phyloP scores from a whole-genome alignment of 2,113 vertebrate species.

The Chloroceryle aenea region DNA sequence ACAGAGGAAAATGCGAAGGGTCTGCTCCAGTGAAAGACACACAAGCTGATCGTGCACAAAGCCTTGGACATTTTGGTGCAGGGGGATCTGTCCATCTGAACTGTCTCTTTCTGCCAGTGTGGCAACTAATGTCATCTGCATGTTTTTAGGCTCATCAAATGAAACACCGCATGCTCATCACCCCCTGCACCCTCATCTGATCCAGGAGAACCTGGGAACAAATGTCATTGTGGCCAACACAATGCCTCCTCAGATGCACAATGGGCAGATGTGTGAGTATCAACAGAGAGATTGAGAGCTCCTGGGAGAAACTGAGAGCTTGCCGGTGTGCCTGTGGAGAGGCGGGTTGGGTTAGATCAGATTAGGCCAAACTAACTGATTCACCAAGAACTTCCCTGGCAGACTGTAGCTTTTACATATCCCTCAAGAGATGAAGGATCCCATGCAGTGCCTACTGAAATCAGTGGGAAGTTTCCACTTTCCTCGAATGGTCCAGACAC shows the following conservation, averaged over 20 bases:
- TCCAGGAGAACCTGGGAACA: slow-evolving; percentile 95
- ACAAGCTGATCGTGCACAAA: background rate
- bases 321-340: background rate
- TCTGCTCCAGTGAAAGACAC: background rate
- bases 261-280: slow-evolving; percentile 97
- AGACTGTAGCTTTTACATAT: background rate
- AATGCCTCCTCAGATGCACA: slow-evolving; percentile 91
- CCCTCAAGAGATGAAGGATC: background rate
- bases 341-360: slow-evolving; percentile 7
- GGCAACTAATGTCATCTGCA: background rate
- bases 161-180: slow-evolving; percentile 92
- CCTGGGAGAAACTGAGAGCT: background rate
- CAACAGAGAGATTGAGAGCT: background rate
- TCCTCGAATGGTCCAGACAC: background rate
- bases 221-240: slow-evolving; percentile 93
- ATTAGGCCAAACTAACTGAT: slow-evolving; percentile 34
- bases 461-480: background rate
- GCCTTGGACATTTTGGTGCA: background rate
- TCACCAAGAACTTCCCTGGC: background rate
- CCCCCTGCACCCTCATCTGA: slow-evolving; percentile 94
- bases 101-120: background rate
- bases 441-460: background rate
- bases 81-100: background rate
- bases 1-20: background rate
- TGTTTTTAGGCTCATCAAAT: slow-evolving; percentile 85